Evolutionary conservation across 2,797 vertebrate species (phyloP).

Genomic region (Arnoldichthys spilopterus): DNA sequence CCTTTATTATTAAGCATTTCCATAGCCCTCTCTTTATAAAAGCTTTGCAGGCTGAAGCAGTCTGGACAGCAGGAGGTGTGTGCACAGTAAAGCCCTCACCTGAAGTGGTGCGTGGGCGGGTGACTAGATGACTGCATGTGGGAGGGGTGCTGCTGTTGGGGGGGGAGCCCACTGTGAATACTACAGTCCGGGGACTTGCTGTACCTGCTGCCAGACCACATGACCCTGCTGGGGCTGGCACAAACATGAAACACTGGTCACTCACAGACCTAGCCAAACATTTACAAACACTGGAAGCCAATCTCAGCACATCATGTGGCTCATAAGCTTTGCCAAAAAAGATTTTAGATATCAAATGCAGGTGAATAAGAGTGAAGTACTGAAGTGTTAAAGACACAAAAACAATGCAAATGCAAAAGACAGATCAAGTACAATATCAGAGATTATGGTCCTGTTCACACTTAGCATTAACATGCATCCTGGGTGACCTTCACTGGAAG

Average conservation of each 20-base stretch:
- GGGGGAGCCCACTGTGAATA: conserved; percentile 96
- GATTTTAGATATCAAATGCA: neutral
- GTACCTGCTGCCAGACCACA: conserved; percentile 72
- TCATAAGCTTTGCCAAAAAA: no score
- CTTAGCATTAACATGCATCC: no score
- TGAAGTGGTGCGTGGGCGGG: conserved; percentile 90
- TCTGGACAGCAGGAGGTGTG: conserved; percentile 2
- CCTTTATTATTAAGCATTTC: neutral
- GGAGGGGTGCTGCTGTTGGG: conserved; percentile 89
- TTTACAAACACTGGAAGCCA: conserved; percentile 35
- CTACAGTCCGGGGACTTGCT: conserved; percentile 83
- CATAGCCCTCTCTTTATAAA: neutral
- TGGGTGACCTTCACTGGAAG: no score
- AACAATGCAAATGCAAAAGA: neutral
- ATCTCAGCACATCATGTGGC: conserved; percentile 23
- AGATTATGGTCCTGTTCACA: no score
- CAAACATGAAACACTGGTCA: conserved; percentile 25
- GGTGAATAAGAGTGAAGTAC: neutral
- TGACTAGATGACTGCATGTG: conserved; percentile 88
- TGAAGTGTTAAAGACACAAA: conserved; percentile 12
- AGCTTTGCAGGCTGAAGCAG: neutral
- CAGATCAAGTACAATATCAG: neutral
- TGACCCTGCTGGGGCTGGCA: conserved; percentile 83
- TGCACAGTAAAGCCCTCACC: conserved; percentile 76
- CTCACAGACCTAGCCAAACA: conserved; percentile 22